phyloP scores from a whole-genome alignment of 2,113 vertebrate species.

The Vidua macroura region DNA sequence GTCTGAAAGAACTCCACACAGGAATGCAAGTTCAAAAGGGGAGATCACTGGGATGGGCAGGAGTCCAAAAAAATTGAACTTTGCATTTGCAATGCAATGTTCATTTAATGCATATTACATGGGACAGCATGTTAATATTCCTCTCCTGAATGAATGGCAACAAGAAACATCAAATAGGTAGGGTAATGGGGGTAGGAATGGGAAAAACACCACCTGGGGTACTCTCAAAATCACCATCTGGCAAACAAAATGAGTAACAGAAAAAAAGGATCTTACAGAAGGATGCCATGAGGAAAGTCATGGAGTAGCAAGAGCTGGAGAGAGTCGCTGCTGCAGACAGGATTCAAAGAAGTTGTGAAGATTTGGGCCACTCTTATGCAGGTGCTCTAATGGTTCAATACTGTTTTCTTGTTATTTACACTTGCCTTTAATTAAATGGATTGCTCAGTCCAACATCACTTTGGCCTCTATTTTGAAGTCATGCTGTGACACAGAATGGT shows the following conservation, averaged over 20 bases:
- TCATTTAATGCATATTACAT: background rate
- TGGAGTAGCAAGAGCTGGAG: rapidly evolving
- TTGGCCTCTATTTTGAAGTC: background rate
- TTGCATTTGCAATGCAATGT: background rate
- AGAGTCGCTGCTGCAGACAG: background rate
- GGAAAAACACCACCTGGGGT: background rate
- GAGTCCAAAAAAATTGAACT: background rate
- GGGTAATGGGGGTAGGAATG: background rate
- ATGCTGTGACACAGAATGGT: background rate
- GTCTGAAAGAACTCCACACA: background rate
- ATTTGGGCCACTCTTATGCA: background rate
- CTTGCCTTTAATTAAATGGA: background rate
- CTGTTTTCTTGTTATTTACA: background rate
- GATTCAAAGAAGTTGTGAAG: background rate
- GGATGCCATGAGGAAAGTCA: background rate
- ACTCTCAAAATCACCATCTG: background rate
- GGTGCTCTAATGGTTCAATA: background rate
- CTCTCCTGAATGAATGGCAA: background rate
- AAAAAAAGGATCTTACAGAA: background rate
- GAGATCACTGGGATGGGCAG: background rate
- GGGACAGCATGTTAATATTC: background rate
- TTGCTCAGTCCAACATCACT: background rate
- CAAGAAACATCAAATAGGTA: background rate
- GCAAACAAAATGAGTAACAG: background rate
- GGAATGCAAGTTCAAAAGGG: background rate